phyloP scores from a whole-genome alignment of 2,888 invertebrate species.

The Hecatera dysodea region DNA sequence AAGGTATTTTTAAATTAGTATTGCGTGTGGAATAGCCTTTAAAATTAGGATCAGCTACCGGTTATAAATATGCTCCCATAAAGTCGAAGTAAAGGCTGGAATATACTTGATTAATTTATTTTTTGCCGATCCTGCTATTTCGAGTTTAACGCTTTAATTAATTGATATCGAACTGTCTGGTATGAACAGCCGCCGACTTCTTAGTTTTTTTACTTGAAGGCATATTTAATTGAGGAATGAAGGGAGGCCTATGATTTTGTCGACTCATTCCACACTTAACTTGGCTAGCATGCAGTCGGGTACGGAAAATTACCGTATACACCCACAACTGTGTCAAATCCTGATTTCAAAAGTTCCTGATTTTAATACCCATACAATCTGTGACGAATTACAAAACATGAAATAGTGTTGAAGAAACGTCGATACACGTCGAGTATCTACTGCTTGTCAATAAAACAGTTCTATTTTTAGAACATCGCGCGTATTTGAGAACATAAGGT shows the following conservation, averaged over 20 bases:
- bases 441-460: conserved; percentile 18
- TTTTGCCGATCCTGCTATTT: conserved; percentile 59
- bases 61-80: conserved; percentile 57
- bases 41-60: conserved; percentile 61
- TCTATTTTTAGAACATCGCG: conserved; percentile 35
- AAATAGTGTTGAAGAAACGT: conserved; percentile 21
- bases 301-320: conserved; percentile 27
- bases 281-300: conserved; percentile 17
- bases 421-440: conserved; percentile 8
- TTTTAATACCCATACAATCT: conserved; percentile 21
- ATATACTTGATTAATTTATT: conserved; percentile 62
- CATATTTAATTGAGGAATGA: conserved; percentile 38
- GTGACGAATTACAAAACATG: conserved; percentile 30
- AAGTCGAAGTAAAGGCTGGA: conserved; percentile 44
- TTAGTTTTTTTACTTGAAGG: conserved; percentile 22
- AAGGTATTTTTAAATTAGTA: conserved; percentile 69
- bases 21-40: conserved; percentile 65
- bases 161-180: conserved; percentile 58
- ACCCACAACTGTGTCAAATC: conserved; percentile 28
- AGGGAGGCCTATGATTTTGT: conserved; percentile 39
- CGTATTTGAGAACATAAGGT: conserved; percentile 24
- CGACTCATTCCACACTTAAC: conserved; percentile 41
- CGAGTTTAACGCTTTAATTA: conserved; percentile 49
- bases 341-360: conserved; percentile 17
- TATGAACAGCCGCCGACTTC: conserved; percentile 34